Evolutionary conservation across 2,113 vertebrate genomes (phyloP).

Genomic region (Platichthys flesus): DNA sequence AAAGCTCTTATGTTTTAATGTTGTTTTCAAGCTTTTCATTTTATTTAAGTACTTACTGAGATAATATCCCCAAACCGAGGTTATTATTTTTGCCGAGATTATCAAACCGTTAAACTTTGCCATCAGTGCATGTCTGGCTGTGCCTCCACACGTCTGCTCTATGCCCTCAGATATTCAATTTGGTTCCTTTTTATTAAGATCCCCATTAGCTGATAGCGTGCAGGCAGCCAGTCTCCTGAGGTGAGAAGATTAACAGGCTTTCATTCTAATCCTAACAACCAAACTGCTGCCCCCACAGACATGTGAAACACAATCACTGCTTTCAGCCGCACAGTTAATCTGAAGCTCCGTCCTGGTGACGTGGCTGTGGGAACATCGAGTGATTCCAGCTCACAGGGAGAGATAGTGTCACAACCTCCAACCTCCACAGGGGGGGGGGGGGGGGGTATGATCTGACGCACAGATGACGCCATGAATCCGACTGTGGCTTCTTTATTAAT

Average conservation of each 20-base stretch:
- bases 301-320: conserved; percentile 42
- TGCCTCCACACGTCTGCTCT: conserved; percentile 49
- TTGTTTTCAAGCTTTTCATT: conserved; percentile 42
- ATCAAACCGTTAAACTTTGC: conserved; percentile 41
- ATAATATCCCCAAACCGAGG: conserved; percentile 54
- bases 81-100: conserved; percentile 64
- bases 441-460: conserved; percentile 7
- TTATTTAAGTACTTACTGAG: conserved; percentile 47
- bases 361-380: conserved; percentile 21
- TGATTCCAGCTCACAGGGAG: conserved; percentile 40
- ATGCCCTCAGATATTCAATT: conserved; percentile 69
- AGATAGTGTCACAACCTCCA: conserved; percentile 31
- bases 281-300: conserved; percentile 54
- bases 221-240: conserved; percentile 66
- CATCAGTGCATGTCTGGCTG: conserved; percentile 41
- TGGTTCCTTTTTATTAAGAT: conserved; percentile 73
- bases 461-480: neutral
- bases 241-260: conserved; percentile 73
- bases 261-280: conserved; percentile 65
- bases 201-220: conserved; percentile 68
- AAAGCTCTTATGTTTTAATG: conserved; percentile 20
- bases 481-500: neutral
- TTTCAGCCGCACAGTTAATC: conserved; percentile 26
- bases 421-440: neutral
- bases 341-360: conserved; percentile 31